A percentile compares a stretch with the other conserved stretches of the same genome.
Evolutionary conservation across 2,797 vertebrate species (phyloP).

Genomic region (Alectoris magna): DNA sequence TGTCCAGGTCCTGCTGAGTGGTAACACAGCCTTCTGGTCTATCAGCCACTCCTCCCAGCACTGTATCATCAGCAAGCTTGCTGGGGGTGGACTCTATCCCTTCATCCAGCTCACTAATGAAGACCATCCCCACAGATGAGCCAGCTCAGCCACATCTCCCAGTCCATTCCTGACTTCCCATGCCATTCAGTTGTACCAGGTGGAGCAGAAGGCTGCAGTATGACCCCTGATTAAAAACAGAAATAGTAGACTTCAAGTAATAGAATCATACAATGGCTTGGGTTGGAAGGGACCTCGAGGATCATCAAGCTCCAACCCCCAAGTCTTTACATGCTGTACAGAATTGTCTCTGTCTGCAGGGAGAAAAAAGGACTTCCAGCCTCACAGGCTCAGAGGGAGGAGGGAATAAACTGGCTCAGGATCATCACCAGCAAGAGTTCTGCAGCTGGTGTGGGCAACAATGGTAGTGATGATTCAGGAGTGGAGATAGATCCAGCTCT

Average conservation of each 20-base stretch:
- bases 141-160: background rate
- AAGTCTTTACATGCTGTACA: background rate
- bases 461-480: conserved; percentile 39
- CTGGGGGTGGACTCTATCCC: too few species aligned
- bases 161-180: background rate
- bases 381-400: background rate
- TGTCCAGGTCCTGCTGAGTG: too few species aligned
- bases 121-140: background rate
- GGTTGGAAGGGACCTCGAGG: too few species aligned
- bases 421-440: background rate
- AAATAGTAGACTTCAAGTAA: background rate
- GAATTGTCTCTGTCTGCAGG: background rate
- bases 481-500: background rate
- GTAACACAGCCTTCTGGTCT: too few species aligned
- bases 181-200: background rate
- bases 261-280: too few species aligned
- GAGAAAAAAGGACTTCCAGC: background rate
- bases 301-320: too few species aligned
- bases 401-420: background rate
- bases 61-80: too few species aligned
- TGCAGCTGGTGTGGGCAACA: conserved; percentile 35
- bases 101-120: too few species aligned
- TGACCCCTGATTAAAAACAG: background rate
- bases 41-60: too few species aligned
- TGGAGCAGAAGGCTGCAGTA: background rate